Evolutionary conservation across 2,113 vertebrate species (phyloP), one percentile per base, ranked within the genome.

Genomic region (Fregetta grallaria): DNA sequence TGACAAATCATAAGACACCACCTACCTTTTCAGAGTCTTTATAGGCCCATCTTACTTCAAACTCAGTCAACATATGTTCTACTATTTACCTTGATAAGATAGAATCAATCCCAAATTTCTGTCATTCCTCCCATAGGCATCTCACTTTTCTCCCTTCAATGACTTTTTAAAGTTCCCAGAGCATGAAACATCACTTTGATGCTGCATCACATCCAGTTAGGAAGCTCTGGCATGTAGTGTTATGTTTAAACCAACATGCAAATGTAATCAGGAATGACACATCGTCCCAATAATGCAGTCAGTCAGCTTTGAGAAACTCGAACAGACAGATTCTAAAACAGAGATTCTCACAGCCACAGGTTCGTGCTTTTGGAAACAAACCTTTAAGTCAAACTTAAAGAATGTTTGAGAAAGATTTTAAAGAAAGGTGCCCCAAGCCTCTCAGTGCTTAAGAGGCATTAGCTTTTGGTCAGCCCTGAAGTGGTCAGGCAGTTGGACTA

Each of bases 121-220:
- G 89, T 94, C 84, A 83, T 61, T 83, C 49, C 65, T 92, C 92
- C 62, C 72, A 86, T 25, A 45, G 86, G 82, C 90, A 94, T 94
- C 90, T 89, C 79, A 16, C 49, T 92, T 93, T 90, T 97, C 89
- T 96, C 79, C 86, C 96, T 96, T 92, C 95, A 83, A 67, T 95
- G 93, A 90, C 66, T 96, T 92, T 84, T 85, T 88, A 59, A 96
- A 87, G 84, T 93, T 96, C 61, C 83, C 91, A 97, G 94, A 97
- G 95, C 91, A 95, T 92, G 95, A 98, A 98, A 96, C 81, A 94
- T 97, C 93, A 90, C 86, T 97, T 98, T 97, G 85, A 98, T 97
- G 93, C 90, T 95, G 70, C 92, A 83, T 97, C 95, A 97, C 97
- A 97, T 96, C 92, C 88, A 96, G 62, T 96, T 93, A 96, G 90